Evolutionary conservation across 1,140 invertebrate genomes (phyloP).

Genomic region (Leptinotarsa texana): DNA sequence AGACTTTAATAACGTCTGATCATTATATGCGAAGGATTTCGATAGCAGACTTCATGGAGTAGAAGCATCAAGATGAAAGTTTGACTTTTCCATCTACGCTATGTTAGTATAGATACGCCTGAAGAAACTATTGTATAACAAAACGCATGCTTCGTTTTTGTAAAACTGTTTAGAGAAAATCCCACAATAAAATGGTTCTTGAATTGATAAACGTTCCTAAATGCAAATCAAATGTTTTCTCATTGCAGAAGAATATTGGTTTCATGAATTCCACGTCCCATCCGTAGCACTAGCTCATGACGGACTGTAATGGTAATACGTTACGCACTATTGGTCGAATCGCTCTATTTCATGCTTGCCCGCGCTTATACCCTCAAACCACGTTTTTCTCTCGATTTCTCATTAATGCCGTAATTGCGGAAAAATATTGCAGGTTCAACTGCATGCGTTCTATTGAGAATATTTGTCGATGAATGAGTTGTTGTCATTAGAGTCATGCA

Average conservation of each 20-base stretch:
- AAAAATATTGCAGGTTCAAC: conserved; percentile 10
- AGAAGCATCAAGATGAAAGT: too few relatives aligned
- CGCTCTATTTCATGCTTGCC: conserved; percentile 37
- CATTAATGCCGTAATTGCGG: conserved; percentile 21
- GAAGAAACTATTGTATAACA: too few relatives aligned
- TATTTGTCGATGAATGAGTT: conserved; percentile 25
- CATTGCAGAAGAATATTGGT: not conserved
- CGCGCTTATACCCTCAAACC: conserved; percentile 29
- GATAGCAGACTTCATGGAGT: too few relatives aligned
- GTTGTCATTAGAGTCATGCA: not conserved
- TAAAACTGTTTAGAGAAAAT: too few relatives aligned
- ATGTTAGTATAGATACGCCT: too few relatives aligned
- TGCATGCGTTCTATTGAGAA: not conserved
- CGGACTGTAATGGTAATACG: conserved; percentile 31
- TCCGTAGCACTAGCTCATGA: conserved; percentile 21
- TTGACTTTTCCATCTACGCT: too few relatives aligned
- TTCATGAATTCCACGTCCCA: not conserved
- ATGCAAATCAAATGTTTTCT: too few relatives aligned
- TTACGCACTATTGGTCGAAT: conserved; percentile 36
- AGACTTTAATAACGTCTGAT: too few relatives aligned
- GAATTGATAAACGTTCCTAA: too few relatives aligned
- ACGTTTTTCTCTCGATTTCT: conserved; percentile 24
- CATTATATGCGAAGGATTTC: too few relatives aligned
- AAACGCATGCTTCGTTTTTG: too few relatives aligned
- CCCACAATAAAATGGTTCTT: too few relatives aligned